These are phyloP conservation scores for Yponomeuta sedellus DNA, from an alignment of 2,888 invertebrate species.

Conservation along the genomic window DNA sequence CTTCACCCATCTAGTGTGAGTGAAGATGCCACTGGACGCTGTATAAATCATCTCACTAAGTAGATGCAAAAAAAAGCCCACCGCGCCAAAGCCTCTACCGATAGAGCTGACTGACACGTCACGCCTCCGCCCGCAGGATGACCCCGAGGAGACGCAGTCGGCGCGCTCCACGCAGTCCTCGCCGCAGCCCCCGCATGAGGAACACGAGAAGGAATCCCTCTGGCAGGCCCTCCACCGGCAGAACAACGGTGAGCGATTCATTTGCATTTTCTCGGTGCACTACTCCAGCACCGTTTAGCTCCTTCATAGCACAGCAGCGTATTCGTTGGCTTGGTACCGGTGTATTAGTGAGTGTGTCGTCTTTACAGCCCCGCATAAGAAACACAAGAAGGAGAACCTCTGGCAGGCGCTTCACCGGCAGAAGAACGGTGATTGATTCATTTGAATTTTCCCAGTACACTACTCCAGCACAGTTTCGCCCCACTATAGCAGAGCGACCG, in stretches of 20 bases:
- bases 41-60: no score
- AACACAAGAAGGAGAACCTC: slow-evolving; percentile 69
- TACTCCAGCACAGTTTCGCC: no score
- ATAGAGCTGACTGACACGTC: background rate
- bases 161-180: slow-evolving; percentile 66
- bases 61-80: no score
- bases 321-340: no score
- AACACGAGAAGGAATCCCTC: slow-evolving; percentile 74
- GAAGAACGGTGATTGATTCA: slow-evolving; percentile 68
- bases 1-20: no score
- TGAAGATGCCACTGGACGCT: no score
- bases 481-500: no score
- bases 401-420: slow-evolving; percentile 73
- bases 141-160: slow-evolving; percentile 69
- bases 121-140: slow-evolving; percentile 43
- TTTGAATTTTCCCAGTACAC: background rate
- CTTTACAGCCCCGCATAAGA: no score
- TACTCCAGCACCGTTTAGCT: background rate
- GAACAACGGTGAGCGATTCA: slow-evolving; percentile 68
- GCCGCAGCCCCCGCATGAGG: slow-evolving; percentile 57
- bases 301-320: no score
- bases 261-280: background rate
- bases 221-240: slow-evolving; percentile 73
- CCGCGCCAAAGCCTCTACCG: background rate
- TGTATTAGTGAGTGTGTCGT: no score